These are phyloP conservation scores for Picus viridis DNA, from an alignment of 2,797 vertebrate species.

Conservation along the genomic window DNA sequence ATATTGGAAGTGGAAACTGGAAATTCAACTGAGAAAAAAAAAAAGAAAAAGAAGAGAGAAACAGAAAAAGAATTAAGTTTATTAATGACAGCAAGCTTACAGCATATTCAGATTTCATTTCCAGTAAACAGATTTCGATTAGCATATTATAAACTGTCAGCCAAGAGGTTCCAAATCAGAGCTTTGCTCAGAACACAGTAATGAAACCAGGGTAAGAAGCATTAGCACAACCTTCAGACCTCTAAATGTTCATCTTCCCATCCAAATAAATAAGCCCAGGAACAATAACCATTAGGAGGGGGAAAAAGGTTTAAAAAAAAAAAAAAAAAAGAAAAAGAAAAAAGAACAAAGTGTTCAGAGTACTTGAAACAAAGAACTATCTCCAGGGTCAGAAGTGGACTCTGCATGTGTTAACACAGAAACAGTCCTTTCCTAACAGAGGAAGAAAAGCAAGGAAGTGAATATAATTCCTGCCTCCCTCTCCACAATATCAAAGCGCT, in stretches of 20 bases:
- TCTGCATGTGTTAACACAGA: slow-evolving; percentile 3
- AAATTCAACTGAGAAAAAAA: slow-evolving; percentile 71
- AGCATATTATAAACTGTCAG: slow-evolving; percentile 39
- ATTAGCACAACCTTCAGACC: slow-evolving; percentile 17
- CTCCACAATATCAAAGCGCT: neutral
- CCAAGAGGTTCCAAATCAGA: slow-evolving; percentile 18
- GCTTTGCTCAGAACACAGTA: neutral
- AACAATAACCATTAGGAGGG: slow-evolving; percentile 13
- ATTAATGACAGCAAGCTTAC: slow-evolving; percentile 36
- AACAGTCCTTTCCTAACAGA: slow-evolving; percentile 4
- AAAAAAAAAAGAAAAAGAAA: slow-evolving; percentile 4
- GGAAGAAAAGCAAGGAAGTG: neutral
- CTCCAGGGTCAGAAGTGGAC: neutral
- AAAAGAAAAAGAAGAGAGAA: slow-evolving; percentile 43
- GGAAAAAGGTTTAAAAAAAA: neutral
- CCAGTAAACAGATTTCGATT: slow-evolving; percentile 7
- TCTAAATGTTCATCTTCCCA: slow-evolving; percentile 13
- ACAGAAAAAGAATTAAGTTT: neutral
- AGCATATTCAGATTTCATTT: slow-evolving; percentile 8
- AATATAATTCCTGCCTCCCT: neutral
- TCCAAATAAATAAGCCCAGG: slow-evolving; percentile 38
- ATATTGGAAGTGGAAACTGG: slow-evolving; percentile 23
- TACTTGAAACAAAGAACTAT: neutral
- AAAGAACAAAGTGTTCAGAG: slow-evolving; percentile 12
- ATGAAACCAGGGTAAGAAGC: slow-evolving; percentile 10